Evolutionary conservation across 2,888 invertebrate genomes (phyloP), one percentile per base, ranked within the genome.

Genomic region (Busseola fusca): DNA sequence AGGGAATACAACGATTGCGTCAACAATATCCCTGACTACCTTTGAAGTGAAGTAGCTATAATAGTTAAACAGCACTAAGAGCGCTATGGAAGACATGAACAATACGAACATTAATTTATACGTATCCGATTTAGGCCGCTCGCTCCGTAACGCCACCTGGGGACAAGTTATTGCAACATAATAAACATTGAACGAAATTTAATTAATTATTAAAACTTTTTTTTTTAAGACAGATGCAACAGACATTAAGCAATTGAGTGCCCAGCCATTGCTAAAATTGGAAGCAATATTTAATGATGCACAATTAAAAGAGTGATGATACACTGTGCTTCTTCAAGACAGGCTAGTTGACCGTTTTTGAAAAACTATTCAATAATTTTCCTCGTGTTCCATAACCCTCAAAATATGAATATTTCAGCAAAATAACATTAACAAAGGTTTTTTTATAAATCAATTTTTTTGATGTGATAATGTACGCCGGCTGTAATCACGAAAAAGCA

Each of bases 31-130:
- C 3, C 40, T 62, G n/a, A 60, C 25, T 58, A 64, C 48, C 42
- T 57, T 27, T 1, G 66, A 45, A 1, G 27, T 1, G 30, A 56
- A 21, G n/a, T 30, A 64, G 64, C 27, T 74, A 59, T 9, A 71
- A 27, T 12, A 64, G 40, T 27, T 37, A 50, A 40, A 69, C 9
- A 64, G 30, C 16, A 67, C 30, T 62, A 67, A 37, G n/a, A 80
- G 57, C 14, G 40, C 63, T 63, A 80, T 37, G 27, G 54, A 62
- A 67, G 16, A 68, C 50, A 80, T 68, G 58, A 74, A 58, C 74
- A 86, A 80, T 88, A 89, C 89, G 86, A 87, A 90, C 89, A 88
- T 85, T 82, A 85, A 48, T 83, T 75, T 79, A 84, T 78, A 84
- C 70, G 74, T 79, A 64, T 84, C 82, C 66, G 58, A 70, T 78